Base-by-base conservation (phyloP, 1,140 invertebrate genomes). In the Drosophila rhopaloa region DNA sequence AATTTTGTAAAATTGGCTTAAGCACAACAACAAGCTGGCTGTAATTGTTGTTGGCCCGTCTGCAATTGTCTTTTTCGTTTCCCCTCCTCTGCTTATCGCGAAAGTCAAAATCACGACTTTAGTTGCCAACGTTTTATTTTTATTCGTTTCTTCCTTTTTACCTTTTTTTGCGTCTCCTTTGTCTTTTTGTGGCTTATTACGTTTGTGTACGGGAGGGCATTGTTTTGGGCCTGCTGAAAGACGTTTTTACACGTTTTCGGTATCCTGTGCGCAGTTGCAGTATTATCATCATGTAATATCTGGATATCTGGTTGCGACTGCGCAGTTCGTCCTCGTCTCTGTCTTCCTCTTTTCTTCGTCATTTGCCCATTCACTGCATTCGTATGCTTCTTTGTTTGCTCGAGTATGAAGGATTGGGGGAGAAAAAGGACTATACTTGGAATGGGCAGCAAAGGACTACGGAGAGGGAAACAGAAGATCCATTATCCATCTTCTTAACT, bases 51-150 rank as follows among this genome's bases (percentile, higher is more conserved):
- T 41, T 67, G 62, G 24, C 16, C 44, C 29, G 63, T 48, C 43
- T 71, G 67, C 51, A 72, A 72, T 72, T 58, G 51, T 43, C 19
- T 70, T 58, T 40, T 41, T 24, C 41, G 24, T 46, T 37, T 14
- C 24, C 37, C 38, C 16, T 24, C 63, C 51, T 59, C 67, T 76
- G 60, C 76, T 89, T 89, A 88, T 88, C 83, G 83, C 77, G 71
- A 63, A 80, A 89, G 76, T 89, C 83, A 66, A 84, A 83, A 89
- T 88, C 83, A 88, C 83, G 83, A 88, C 79, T 88, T 86, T 70
- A 62, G 66, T 46, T 50, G 47, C 50, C 68, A 62, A 81, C 65
- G 67, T 77, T 73, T 79, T 54, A 43, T 70, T 68, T 86, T 62
- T 50, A 61, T 76, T 63, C 35, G 46, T 65, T 48, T 19, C 24